These are phyloP conservation scores for Agapetus fuscipes DNA, from an alignment of 2,888 invertebrate species.

Conservation along the genomic window DNA sequence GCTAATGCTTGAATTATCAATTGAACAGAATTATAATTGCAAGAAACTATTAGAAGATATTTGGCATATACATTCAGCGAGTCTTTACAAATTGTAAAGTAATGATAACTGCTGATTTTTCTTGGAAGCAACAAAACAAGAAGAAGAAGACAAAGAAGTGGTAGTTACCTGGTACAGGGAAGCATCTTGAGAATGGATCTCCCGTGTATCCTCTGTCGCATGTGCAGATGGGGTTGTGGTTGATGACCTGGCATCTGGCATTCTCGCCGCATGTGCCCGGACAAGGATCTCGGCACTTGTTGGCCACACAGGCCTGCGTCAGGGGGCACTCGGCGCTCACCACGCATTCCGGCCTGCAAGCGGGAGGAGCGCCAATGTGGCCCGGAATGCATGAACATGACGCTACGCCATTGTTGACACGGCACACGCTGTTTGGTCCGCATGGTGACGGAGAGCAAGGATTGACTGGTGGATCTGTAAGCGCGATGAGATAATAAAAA, in stretches of 20 bases:
- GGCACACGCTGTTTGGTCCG: slow-evolving; percentile 55
- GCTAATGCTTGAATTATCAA: no score
- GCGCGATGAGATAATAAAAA: not conserved
- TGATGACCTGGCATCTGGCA: slow-evolving; percentile 57
- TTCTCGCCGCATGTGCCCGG: slow-evolving; percentile 58
- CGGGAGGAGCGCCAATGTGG: slow-evolving; percentile 53
- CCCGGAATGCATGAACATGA: slow-evolving; percentile 51
- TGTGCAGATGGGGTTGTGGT: slow-evolving; percentile 60
- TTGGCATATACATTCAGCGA: no score
- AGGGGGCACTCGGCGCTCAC: slow-evolving; percentile 58
- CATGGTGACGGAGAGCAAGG: slow-evolving; percentile 62
- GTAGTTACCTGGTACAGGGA: slow-evolving; percentile 46
- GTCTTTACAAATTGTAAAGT: no score
- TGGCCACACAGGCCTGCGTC: slow-evolving; percentile 53
- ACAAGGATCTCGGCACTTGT: slow-evolving; percentile 60
- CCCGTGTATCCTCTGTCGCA: slow-evolving; percentile 52
- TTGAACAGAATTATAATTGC: no score
- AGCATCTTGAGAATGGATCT: slow-evolving; percentile 55
- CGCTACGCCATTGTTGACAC: slow-evolving; percentile 44
- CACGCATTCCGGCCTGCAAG: slow-evolving; percentile 58
- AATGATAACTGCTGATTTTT: no score
- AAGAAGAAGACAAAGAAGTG: no score
- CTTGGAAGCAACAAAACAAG: no score
- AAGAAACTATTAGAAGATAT: no score
- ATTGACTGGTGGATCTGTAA: slow-evolving; percentile 26